Evolutionary conservation across 2,113 vertebrate species (phyloP), one percentile per base, ranked within the genome.

Genomic region (Atrichornis clamosus): DNA sequence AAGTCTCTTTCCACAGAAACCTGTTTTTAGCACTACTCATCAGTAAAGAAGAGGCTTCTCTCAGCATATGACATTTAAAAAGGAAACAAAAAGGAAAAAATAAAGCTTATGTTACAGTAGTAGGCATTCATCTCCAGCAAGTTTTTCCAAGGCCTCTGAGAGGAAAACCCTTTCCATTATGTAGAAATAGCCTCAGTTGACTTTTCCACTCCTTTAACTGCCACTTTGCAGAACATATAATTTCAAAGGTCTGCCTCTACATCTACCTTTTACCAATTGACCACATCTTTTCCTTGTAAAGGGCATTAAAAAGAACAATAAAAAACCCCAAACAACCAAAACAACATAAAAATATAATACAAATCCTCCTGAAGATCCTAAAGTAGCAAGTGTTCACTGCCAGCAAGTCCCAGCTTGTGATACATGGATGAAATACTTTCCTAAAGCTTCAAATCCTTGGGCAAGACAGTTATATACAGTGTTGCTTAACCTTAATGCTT

Each of bases 131-230:
- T 76, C 82, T 94, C 85, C 52, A 74, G 63, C 67, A 78, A 81
- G 79, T 90, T 85, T 86, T 92, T 89, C 94, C 93, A 91, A 88
- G 69, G 73, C 60, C 76, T 94, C 73, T 8, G 18, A 90, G 83
- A 96, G 86, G 90, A 97, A 96, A 96, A 92, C 50, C 37, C 74
- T 93, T 94, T 89, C 67, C 39, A 28, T 92, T 84, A 90, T 70
- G 84, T n/a, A 93, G 81, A 95, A 97, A 94, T 55, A 92, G 84
- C 81, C 90, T 89, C 88, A 78, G 49, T 2, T 93, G 88, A 89
- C 80, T 96, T 97, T 96, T 96, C 89, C 58, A 72, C 55, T 96
- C 76, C 67, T 91, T 47, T 89, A 91, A 91, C 63, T 94, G 78
- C 58, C 3, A 2, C 50, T 46, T 35, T 82, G 56, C 55, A 73